phyloP scores from a whole-genome alignment of 1,140 invertebrate species.

The Piezodorus guildinii region DNA sequence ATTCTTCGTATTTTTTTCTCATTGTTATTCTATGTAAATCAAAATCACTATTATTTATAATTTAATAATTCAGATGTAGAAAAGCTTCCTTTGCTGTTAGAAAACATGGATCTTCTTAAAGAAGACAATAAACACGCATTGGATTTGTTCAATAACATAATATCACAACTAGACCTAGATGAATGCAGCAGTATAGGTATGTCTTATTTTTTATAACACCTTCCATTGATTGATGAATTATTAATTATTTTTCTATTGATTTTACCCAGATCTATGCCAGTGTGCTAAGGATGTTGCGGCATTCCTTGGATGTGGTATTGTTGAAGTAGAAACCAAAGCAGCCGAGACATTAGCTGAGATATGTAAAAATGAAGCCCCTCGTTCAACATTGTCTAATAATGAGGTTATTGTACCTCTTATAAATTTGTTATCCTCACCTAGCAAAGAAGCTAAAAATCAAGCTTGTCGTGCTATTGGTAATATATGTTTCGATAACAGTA shows the following conservation, averaged over 20 bases:
- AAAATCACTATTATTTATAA: too few species aligned
- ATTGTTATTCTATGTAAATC: too few species aligned
- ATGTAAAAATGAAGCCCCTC: conserved; percentile 52
- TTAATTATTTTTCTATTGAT: conserved; percentile 2
- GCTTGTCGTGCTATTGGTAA: conserved; percentile 72
- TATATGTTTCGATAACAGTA: conserved; percentile 77
- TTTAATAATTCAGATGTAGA: conserved; percentile 14
- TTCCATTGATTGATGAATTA: not conserved
- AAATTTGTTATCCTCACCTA: conserved; percentile 37
- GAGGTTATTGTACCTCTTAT: conserved; percentile 46
- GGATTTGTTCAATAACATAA: conserved; percentile 18
- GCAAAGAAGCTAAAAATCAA: conserved; percentile 48
- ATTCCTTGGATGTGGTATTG: conserved; percentile 21
- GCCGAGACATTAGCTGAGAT: conserved; percentile 58
- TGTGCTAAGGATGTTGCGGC: conserved; percentile 19
- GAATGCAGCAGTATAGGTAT: conserved; percentile 13
- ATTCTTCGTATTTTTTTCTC: too few species aligned
- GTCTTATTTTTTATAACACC: not conserved
- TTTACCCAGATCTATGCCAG: conserved; percentile 14
- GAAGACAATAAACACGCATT: conserved; percentile 19
- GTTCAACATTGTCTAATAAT: conserved; percentile 47
- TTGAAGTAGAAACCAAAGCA: conserved; percentile 29
- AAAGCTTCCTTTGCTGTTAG: conserved; percentile 19
- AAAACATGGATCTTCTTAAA: conserved; percentile 19
- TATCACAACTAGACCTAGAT: conserved; percentile 6